A percentile compares a stretch with the other conserved stretches of the same genome.
Conservation (phyloP, 2,113 vertebrate genomes). For the Nyctereutes procyonoides region DNA sequence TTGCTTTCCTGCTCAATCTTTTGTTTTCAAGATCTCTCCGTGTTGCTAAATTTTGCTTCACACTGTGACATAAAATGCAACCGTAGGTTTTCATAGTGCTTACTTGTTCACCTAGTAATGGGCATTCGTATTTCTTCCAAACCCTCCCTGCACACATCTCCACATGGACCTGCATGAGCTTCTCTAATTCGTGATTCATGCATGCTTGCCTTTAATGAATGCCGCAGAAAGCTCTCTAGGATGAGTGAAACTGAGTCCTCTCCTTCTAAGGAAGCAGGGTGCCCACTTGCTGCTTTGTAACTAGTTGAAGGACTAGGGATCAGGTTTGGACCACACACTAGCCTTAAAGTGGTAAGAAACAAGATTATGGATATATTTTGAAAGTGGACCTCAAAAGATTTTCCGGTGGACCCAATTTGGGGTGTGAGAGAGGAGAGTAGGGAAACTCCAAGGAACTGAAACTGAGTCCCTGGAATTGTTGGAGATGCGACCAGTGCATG, state of each 20-base stretch:
- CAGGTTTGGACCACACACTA: neutral
- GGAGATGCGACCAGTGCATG: accelerated
- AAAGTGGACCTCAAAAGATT: neutral
- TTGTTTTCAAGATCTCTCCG: neutral
- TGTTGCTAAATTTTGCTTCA: neutral
- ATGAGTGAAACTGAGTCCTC: neutral
- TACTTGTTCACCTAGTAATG: neutral
- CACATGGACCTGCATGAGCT: neutral
- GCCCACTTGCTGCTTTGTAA: neutral
- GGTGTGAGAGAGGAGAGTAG: neutral
- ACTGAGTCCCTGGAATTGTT: neutral
- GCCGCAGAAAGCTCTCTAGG: neutral
- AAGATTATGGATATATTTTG: too few species aligned
- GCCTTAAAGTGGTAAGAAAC: neutral
- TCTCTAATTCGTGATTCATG: neutral
- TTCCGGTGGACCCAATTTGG: neutral
- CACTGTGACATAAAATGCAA: neutral
- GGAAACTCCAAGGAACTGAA: neutral
- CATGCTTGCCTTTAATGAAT: neutral
- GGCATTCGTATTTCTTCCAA: neutral
- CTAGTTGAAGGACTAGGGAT: neutral
- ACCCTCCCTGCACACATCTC: neutral
- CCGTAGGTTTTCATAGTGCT: neutral
- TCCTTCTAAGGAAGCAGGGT: neutral
- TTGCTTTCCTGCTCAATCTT: neutral